Evolutionary conservation across 2,113 vertebrate genomes (phyloP), one percentile per base, ranked within the genome.

Genomic region (Ochotona curzoniae): DNA sequence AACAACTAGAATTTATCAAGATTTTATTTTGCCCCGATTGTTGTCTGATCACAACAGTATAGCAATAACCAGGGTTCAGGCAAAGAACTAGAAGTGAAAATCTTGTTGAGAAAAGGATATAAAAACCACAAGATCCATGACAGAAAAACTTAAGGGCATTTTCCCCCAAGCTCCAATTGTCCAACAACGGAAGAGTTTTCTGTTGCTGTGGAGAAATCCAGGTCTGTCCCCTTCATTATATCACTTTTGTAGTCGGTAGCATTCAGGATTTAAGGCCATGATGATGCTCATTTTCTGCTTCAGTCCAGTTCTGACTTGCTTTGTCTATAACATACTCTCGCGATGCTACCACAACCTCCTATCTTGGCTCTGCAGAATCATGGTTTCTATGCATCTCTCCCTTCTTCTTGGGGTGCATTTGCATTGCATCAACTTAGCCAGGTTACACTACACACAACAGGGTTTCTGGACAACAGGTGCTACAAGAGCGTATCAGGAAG

Each of bases 281-380:
- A 69, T 75, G 47, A 57, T 32, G 38, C 25, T 4, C 1, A 54
- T 79, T 57, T 66, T 32, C 5, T 82, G 8, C 35, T 70, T 71
- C 47, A 71, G 18, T 20, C 7, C 4, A 21, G 18, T 1, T 5
- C 17, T 21, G 1, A 69, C 15, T 0, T 13, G 60, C 21, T 4
- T 0, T 71, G 0, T 70, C 80, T 25, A 8, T 35, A 80, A n/a
- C 2, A 44, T 44, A 44, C 26, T 80, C 47, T 8, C 21, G 23
- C 17, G 51, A 44, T 69, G 4, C 4, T 21, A 79, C 20, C 44
- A 38, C 12, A 44, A 78, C 49, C 54, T 64, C 20, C 86, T 93
- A 28, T 81, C 28, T 35, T 86, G 20, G 35, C 35, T 28, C 35
- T 2, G 1, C 17, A 28, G 20, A 26, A 20, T 38, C 81, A 21